phyloP scores from a whole-genome alignment of 1,140 invertebrate genomes.

The Teleogryllus occipitalis region DNA sequence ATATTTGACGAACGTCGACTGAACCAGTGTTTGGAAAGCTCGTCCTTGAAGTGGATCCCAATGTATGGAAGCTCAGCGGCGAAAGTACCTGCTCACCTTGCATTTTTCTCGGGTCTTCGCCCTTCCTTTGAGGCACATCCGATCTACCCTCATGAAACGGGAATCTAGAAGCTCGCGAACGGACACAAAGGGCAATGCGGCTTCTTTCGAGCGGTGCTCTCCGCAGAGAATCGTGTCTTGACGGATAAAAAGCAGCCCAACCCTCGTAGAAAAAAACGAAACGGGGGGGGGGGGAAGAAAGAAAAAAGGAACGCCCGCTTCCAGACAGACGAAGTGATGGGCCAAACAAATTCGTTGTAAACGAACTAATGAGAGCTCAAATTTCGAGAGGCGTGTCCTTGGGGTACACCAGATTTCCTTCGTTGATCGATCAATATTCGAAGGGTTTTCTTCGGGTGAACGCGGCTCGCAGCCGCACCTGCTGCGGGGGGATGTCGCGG shows the following conservation, averaged over 20 bases:
- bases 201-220: too few species aligned
- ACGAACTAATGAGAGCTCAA: slow-evolving; percentile 1
- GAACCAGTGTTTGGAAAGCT: neutral
- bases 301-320: neutral
- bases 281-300: neutral
- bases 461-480: neutral
- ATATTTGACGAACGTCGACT: neutral
- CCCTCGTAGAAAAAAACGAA: neutral
- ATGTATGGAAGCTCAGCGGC: neutral
- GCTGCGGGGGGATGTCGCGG: neutral
- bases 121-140: neutral
- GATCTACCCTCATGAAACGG: neutral
- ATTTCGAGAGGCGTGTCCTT: neutral
- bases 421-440: neutral
- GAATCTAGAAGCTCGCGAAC: neutral
- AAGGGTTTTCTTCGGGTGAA: neutral
- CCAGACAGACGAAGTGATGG: neutral
- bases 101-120: neutral
- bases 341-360: neutral
- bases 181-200: too few species aligned
- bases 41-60: neutral
- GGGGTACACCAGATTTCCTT: neutral
- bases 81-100: neutral
- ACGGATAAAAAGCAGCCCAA: neutral
- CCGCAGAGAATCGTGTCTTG: too few species aligned